Evolutionary conservation across 2,888 invertebrate genomes (phyloP).

Genomic region (Euzetes globulus): DNA sequence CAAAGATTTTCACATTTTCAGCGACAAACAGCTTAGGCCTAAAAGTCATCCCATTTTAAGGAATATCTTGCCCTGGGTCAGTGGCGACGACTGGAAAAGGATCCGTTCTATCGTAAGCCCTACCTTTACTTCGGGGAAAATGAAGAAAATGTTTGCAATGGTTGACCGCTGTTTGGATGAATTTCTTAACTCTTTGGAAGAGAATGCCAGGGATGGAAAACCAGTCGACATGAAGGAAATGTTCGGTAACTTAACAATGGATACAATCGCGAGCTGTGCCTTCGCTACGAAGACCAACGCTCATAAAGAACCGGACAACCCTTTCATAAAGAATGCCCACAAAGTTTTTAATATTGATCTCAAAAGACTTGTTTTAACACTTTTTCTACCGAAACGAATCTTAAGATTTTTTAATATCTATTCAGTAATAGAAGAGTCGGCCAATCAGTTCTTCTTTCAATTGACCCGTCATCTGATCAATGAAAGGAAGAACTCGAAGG

Average conservation of each 20-base stretch:
- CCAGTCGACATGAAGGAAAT: background rate
- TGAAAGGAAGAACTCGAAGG: background rate
- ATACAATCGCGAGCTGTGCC: conserved; percentile 57
- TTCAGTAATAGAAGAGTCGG: background rate
- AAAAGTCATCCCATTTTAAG: background rate
- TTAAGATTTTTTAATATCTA: background rate
- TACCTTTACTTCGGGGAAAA: conserved; percentile 31
- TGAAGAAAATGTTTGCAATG: conserved; percentile 15
- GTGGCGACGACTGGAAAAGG: conserved; percentile 29
- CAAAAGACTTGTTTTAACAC: background rate
- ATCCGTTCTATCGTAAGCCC: conserved; percentile 23
- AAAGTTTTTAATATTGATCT: background rate
- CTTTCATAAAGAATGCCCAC: background rate
- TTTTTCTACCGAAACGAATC: background rate
- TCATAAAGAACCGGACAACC: background rate
- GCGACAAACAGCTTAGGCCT: background rate
- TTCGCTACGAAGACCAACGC: conserved; percentile 58
- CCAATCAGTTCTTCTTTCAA: background rate
- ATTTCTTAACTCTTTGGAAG: background rate
- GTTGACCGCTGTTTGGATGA: background rate
- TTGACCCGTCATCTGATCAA: background rate
- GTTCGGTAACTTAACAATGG: conserved; percentile 55
- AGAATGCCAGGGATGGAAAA: conserved; percentile 46
- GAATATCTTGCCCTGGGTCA: background rate
- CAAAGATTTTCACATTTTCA: background rate